Conservation (phyloP, 2,888 invertebrate species). For the Cheilosia variabilis region DNA sequence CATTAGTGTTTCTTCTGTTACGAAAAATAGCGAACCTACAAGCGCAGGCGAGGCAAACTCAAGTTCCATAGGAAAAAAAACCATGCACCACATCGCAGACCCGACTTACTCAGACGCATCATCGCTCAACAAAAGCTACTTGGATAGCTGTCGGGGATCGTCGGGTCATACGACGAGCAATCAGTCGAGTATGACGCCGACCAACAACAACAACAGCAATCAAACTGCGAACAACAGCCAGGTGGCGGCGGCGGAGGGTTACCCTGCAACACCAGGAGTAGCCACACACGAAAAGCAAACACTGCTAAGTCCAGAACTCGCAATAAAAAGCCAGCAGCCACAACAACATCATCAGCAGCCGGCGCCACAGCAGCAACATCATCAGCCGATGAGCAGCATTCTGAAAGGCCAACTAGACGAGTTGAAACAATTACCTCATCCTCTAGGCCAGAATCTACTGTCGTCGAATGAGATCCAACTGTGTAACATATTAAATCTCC, state of each 20-base stretch:
- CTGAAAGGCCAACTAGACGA: constrained; percentile 83
- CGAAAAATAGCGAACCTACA: constrained; percentile 80
- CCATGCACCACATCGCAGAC: constrained; percentile 89
- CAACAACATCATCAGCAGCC: constrained; percentile 75
- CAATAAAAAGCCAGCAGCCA: constrained; percentile 79
- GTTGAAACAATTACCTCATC: constrained; percentile 80
- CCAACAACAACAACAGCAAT: constrained; percentile 84
- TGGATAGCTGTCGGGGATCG: constrained; percentile 84
- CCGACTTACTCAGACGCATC: constrained; percentile 83
- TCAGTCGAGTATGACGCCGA: constrained; percentile 86
- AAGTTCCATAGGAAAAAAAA: constrained; percentile 95
- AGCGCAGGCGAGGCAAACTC: constrained; percentile 85
- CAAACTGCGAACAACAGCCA: constrained; percentile 81
- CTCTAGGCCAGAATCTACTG: constrained; percentile 85
- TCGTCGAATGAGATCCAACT: constrained; percentile 89
- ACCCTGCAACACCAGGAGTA: constrained; percentile 58
- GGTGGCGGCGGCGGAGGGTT: constrained; percentile 76
- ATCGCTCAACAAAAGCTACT: constrained; percentile 84
- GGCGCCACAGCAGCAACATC: constrained; percentile 77
- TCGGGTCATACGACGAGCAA: constrained; percentile 84
- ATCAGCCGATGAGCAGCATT: constrained; percentile 85
- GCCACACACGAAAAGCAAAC: constrained; percentile 70
- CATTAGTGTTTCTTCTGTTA: neutral
- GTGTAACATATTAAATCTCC: constrained; percentile 90
- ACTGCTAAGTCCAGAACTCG: constrained; percentile 76